Base-by-base conservation (phyloP, 2,888 invertebrate species). In the Digitonthophagus gazella region DNA sequence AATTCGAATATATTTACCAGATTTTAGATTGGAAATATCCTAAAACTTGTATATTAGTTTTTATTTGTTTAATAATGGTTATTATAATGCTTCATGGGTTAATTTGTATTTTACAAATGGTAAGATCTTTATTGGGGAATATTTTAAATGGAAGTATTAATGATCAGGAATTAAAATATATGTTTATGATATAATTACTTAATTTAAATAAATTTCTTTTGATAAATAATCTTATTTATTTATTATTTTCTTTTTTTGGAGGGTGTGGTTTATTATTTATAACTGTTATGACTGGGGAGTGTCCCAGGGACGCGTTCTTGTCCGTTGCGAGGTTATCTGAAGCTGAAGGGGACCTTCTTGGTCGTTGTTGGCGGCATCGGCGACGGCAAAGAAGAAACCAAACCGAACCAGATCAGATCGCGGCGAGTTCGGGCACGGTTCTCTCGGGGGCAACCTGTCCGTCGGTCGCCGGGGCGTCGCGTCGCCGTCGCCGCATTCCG, bases 21-120 rank as follows among this genome's bases (percentile, higher is more conserved):
- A 61, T 61, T 19, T 19, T 61, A 19, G 61, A 61, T 19, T 61
- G 61, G 61, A 18, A 61, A 4, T 61, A 61, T 61, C 61, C 61
- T 2, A 61, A 19, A n/a, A 61, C 61, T 18, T 19, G 61, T 20
- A 5, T 61, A 6, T 14, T 61, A 18, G 18, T 18, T 20, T 15
- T 61, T 11, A 5, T 61, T 18, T 4, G 18, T 57, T 16, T 57
- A 11, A 1, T 57, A 57, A 5, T n/a, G 6, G 28, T 44, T 44
- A 11, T 44, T 44, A 44, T 44, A 6, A 11, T 61, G 18, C 1
- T 61, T 18, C 61, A 61, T 61, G 19, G 18, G 1, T 3, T 15
- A 19, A 20, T 61, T n/a, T 61, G 61, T 20, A n/a, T 16, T 18
- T 61, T 61, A 19, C 61, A 61, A 14, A 18, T 18, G 1, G 18